Percentiles rank a stretch among this genome's conserved stretches.
Evolutionary conservation across 2,797 vertebrate genomes (phyloP).

Genomic region (Peromyscus attwateri): DNA sequence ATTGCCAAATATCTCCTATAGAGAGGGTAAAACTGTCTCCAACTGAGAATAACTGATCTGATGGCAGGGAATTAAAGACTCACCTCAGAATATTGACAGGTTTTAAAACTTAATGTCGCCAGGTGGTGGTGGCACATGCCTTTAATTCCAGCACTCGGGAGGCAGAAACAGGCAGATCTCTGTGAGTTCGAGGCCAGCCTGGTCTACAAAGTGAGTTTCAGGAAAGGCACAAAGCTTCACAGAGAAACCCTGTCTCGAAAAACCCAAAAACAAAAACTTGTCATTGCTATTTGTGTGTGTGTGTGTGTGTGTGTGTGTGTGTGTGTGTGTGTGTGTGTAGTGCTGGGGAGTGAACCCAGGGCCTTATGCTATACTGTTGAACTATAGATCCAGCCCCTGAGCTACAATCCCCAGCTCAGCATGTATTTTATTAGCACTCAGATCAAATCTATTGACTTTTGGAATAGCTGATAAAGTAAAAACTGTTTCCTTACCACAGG

Average conservation of each 20-base stretch:
- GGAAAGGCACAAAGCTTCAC: too few relatives aligned
- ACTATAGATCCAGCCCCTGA: not conserved
- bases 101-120: not conserved
- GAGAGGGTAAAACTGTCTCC: not conserved
- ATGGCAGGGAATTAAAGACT: not conserved
- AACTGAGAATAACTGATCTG: not conserved
- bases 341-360: not conserved
- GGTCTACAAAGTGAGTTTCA: too few relatives aligned
- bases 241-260: too few relatives aligned
- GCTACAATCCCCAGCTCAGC: not conserved
- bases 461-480: constrained; percentile 69
- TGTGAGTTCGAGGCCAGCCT: too few relatives aligned
- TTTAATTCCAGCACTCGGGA: too few relatives aligned
- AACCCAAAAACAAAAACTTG: too few relatives aligned
- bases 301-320: not conserved
- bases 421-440: constrained; percentile 35
- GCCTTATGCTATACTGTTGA: not conserved
- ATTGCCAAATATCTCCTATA: not conserved
- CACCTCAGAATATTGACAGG: constrained; percentile 48
- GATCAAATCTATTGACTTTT: constrained; percentile 38
- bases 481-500: constrained; percentile 60
- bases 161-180: too few relatives aligned
- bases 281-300: not conserved
- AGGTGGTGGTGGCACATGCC: too few relatives aligned
- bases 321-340: not conserved